These are phyloP conservation scores for Oncorhynchus gorbuscha DNA, from an alignment of 2,113 vertebrate genomes.

Conservation along the genomic window DNA sequence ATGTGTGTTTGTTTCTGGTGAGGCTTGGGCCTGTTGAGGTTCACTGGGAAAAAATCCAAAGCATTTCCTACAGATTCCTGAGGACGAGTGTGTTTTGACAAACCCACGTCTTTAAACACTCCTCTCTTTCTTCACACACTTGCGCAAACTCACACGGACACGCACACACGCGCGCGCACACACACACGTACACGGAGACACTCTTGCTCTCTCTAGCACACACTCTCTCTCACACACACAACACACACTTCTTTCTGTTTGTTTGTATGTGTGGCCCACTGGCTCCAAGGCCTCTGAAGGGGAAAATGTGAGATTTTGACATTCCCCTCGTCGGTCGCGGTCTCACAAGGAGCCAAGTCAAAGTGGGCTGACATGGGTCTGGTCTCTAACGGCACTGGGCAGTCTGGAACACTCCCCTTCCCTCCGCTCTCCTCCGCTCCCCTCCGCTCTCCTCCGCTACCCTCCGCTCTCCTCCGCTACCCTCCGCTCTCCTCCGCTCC, in stretches of 20 bases:
- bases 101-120: slow-evolving; percentile 21
- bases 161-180: too few species aligned
- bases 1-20: slow-evolving; percentile 7
- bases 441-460: background rate
- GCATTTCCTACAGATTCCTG: slow-evolving; percentile 35
- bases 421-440: background rate
- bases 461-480: too few species aligned
- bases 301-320: slow-evolving; percentile 53
- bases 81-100: slow-evolving; percentile 34
- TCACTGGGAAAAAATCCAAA: slow-evolving; percentile 55
- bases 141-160: too few species aligned
- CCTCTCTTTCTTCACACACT: background rate
- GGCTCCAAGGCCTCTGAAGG: slow-evolving; percentile 28
- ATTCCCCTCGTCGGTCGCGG: slow-evolving; percentile 20
- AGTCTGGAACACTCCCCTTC: slow-evolving; percentile 16
- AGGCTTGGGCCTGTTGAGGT: slow-evolving; percentile 21
- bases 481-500: background rate
- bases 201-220: background rate
- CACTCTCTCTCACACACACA: background rate
- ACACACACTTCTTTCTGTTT: background rate
- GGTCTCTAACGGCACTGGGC: slow-evolving; percentile 23
- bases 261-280: slow-evolving; percentile 42
- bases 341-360: slow-evolving; percentile 22
- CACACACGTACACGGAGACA: too few species aligned
- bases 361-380: background rate